Evolutionary conservation across 1,140 invertebrate species (phyloP), one percentile per base, ranked within the genome.

Genomic region (Calosoma granatense): DNA sequence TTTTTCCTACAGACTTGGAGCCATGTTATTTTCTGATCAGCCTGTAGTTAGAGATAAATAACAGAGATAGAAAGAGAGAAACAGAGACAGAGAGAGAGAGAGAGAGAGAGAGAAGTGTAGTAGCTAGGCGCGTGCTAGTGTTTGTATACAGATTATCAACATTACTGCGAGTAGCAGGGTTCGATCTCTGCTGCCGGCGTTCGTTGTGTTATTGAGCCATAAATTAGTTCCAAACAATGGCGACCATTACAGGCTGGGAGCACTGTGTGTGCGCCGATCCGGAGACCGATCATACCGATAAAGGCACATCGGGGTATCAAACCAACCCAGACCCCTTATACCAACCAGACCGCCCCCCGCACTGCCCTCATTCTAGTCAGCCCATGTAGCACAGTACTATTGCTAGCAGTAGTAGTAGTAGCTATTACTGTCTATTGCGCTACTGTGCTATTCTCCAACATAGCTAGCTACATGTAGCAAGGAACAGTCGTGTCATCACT

Each of bases 71-170:
- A n/a, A n/a, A n/a, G n/a, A n/a, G n/a, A n/a, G n/a, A n/a, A n/a
- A n/a, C n/a, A n/a, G n/a, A n/a, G n/a, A n/a, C n/a, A n/a, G n/a
- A 36, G 26, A n/a, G 26, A 9, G 26, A 36, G 26, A 36, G 6
- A 6, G 26, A 36, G 6, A 9, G 6, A 36, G 26, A 9, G n/a
- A 36, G 26, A 9, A 36, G 26, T 6, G n/a, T 6, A 36, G 26
- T 36, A 36, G 26, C n/a, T n/a, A n/a, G n/a, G n/a, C 26, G n/a
- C n/a, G 26, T 36, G 26, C 6, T n/a, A 12, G 41, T 47, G 41
- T 47, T 47, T 47, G 41, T 47, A 47, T 47, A 47, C 41, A 47
- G 41, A 47, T 47, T 47, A 47, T 47, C 41, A 47, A 47, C 41
- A 47, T 47, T 47, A 47, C 6, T 47, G 41, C 9, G 4, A 17